Conservation (phyloP, 1,140 invertebrate species). For the Propsilocerus akamusi region DNA sequence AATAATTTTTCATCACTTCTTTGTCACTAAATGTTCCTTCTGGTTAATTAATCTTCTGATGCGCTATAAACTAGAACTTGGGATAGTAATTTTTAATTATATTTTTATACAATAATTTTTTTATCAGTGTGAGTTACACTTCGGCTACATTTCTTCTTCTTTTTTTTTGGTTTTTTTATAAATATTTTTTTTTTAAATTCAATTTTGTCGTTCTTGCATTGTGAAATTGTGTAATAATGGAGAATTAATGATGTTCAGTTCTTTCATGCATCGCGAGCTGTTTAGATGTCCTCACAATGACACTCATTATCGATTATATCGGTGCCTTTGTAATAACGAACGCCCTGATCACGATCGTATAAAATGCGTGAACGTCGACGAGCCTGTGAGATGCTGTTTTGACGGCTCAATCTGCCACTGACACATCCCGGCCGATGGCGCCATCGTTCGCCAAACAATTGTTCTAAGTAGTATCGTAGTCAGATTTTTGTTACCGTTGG, state of each 20-base stretch:
- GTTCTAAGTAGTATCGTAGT: conserved; percentile 9
- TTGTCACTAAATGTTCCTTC: too few species aligned
- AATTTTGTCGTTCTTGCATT: not conserved
- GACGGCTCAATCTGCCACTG: conserved; percentile 7
- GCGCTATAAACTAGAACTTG: too few species aligned
- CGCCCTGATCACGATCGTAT: not conserved
- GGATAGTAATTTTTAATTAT: not conserved
- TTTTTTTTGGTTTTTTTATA: not conserved
- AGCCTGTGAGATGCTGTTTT: not conserved
- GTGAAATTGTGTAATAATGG: not conserved
- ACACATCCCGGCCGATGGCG: conserved; percentile 5
- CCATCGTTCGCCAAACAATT: conserved; percentile 8
- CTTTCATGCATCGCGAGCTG: not conserved
- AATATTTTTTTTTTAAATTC: not conserved
- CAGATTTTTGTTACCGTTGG: conserved; percentile 8
- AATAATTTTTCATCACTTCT: too few species aligned
- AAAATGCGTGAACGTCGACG: not conserved
- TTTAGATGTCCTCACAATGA: conserved; percentile 6
- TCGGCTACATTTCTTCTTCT: too few species aligned
- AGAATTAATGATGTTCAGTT: not conserved
- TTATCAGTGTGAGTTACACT: too few species aligned
- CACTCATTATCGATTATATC: not conserved
- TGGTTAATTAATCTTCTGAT: too few species aligned
- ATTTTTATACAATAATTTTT: too few species aligned
- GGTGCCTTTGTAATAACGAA: conserved; percentile 4